phyloP scores from a whole-genome alignment of 1,140 invertebrate genomes.

The silkworm (Bombyx mori) region ASM3026992v2 NC_085130.1:2862001-2862500 shows the following conservation, averaged over 20 bases:
- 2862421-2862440: no score
- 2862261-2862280: conserved; percentile 68
- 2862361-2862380: background rate
- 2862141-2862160: conserved; percentile 16
- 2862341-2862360: conserved; percentile 5
- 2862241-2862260: conserved; percentile 35
- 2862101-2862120: background rate
- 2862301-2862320: conserved; percentile 42
- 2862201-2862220: conserved; percentile 40
- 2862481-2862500: no score
- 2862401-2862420: no score
- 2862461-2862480: no score
- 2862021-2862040: conserved; percentile 64
- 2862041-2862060: no score
- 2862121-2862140: conserved; percentile 9
- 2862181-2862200: conserved; percentile 58
- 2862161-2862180: conserved; percentile 37
- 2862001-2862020: conserved; percentile 64
- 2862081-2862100: background rate
- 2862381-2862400: background rate
- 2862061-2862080: background rate
- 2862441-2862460: no score
- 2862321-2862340: conserved; percentile 41
- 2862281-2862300: conserved; percentile 55
- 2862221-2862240: conserved; percentile 9